A percentile compares a stretch with the other conserved stretches of the same genome.
Evolutionary conservation across 2,888 invertebrate species (phyloP).

Genomic region (Lapara coniferarum): DNA sequence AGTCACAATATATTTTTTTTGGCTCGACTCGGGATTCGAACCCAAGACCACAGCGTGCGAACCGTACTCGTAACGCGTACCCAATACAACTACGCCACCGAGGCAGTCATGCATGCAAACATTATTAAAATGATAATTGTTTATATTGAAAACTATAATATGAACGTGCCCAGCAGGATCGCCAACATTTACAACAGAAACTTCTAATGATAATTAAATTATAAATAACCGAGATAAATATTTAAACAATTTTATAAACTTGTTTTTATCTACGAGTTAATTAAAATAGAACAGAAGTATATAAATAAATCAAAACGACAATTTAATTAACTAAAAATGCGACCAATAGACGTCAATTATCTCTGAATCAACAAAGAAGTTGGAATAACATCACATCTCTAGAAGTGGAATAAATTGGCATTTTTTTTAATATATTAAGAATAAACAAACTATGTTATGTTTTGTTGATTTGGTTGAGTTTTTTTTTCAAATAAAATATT

Average conservation of each 20-base stretch:
- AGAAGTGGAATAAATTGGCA: neutral
- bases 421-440: neutral
- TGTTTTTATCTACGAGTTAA: slow-evolving; percentile 1
- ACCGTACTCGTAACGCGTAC: too few species aligned
- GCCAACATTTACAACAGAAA: too few species aligned
- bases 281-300: neutral
- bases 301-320: slow-evolving; percentile 5
- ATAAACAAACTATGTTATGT: neutral
- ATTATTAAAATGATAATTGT: too few species aligned
- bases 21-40: too few species aligned
- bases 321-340: neutral
- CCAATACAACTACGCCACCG: too few species aligned
- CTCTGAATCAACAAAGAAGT: neutral
- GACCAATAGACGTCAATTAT: slow-evolving; percentile 1
- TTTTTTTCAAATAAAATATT: too few species aligned
- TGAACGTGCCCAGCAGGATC: too few species aligned
- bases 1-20: too few species aligned
- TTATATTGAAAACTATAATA: too few species aligned
- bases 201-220: neutral
- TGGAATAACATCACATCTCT: neutral
- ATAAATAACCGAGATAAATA: neutral
- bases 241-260: neutral
- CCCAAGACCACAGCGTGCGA: too few species aligned
- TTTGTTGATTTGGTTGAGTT: too few species aligned
- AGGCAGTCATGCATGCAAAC: too few species aligned